Evolutionary conservation across 2,113 vertebrate species (phyloP).

Genomic region (Phyllopteryx taeniolatus): DNA sequence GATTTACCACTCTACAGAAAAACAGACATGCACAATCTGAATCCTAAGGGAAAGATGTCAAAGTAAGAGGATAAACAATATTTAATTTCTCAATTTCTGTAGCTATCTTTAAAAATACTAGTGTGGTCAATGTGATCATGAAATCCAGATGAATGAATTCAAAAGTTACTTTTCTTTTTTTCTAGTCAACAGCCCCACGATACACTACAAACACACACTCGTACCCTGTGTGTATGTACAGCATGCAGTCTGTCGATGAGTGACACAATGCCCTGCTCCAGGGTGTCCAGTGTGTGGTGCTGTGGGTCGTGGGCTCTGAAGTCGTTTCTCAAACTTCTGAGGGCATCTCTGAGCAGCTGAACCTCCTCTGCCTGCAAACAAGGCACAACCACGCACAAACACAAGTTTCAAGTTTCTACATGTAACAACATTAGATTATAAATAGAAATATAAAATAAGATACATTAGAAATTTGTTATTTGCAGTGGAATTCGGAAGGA

Average conservation of each 20-base stretch:
- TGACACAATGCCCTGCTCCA: conserved; percentile 93
- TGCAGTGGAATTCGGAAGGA: too few relatives aligned
- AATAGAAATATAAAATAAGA: too few relatives aligned
- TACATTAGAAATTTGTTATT: too few relatives aligned
- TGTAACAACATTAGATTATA: background rate
- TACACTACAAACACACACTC: conserved; percentile 26
- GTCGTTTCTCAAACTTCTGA: conserved; percentile 89
- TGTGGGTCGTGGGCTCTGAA: conserved; percentile 93
- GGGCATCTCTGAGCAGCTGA: conserved; percentile 88
- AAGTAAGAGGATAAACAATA: too few relatives aligned
- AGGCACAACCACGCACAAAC: conserved; percentile 15
- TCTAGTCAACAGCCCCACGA: background rate
- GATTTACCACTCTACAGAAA: background rate
- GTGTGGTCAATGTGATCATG: too few relatives aligned
- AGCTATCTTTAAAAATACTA: too few relatives aligned
- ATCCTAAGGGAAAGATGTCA: too few relatives aligned
- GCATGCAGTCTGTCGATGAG: conserved; percentile 86
- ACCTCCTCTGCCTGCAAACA: conserved; percentile 82
- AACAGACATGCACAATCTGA: background rate
- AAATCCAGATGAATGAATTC: background rate
- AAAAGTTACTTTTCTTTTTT: background rate
- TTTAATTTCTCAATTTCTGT: too few relatives aligned
- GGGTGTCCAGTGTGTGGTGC: conserved; percentile 95
- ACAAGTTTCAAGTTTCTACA: background rate
- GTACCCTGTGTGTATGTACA: conserved; percentile 79